Conservation (phyloP, 2,888 invertebrate species). For the Conchocele bisecta region DNA sequence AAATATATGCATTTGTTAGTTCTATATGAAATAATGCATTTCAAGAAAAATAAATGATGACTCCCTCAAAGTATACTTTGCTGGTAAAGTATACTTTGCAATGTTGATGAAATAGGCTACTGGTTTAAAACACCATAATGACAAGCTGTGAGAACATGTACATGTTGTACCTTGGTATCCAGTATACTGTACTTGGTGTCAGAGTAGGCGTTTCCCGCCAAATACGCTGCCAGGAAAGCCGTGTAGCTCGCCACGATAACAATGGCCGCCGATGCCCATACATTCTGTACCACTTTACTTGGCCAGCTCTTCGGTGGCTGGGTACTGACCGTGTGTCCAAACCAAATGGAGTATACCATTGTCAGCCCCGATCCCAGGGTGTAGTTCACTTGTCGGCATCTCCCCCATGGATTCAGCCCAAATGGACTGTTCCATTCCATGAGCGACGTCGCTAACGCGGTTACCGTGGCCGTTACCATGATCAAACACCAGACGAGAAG, state of each 20-base stretch:
- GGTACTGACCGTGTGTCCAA: slow-evolving; percentile 96
- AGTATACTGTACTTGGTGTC: slow-evolving; percentile 90
- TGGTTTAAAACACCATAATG: too few species aligned
- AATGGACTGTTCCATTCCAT: slow-evolving; percentile 98
- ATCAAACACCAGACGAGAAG: slow-evolving; percentile 95
- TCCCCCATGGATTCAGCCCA: slow-evolving; percentile 96
- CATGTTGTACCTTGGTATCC: slow-evolving; percentile 91
- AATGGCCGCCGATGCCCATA: slow-evolving; percentile 97
- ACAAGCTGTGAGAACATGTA: too few species aligned
- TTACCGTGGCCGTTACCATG: slow-evolving; percentile 93
- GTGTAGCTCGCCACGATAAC: slow-evolving; percentile 97
- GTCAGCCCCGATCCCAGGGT: slow-evolving; percentile 93
- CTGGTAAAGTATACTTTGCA: too few species aligned
- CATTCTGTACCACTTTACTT: slow-evolving; percentile 96
- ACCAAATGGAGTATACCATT: slow-evolving; percentile 96
- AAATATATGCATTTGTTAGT: too few species aligned
- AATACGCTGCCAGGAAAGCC: slow-evolving; percentile 95
- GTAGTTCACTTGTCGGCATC: slow-evolving; percentile 95
- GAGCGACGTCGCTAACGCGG: slow-evolving; percentile 94
- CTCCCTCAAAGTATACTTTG: too few species aligned
- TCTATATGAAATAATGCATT: too few species aligned
- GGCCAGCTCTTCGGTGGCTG: slow-evolving; percentile 99
- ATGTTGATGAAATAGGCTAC: too few species aligned
- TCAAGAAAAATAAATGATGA: too few species aligned
- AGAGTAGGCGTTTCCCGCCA: slow-evolving; percentile 94